Evolutionary conservation across 2,113 vertebrate genomes (phyloP).

Genomic region (Amphiprion ocellaris): DNA sequence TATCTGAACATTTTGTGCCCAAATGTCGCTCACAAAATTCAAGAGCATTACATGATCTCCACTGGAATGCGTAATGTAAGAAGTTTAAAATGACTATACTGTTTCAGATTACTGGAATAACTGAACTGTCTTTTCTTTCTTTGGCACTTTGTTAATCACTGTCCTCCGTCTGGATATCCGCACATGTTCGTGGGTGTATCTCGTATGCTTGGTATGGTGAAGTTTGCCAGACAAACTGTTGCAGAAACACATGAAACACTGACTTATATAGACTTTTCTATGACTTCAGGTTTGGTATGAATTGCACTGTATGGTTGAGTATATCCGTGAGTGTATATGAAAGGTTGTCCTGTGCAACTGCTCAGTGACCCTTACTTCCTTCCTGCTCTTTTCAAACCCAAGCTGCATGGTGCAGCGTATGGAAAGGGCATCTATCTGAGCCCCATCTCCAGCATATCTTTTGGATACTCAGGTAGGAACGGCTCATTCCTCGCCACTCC

Average conservation of each 20-base stretch:
- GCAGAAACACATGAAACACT: constrained; percentile 3
- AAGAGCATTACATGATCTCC: constrained; percentile 5
- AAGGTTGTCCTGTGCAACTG: constrained; percentile 46
- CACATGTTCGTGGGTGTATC: constrained; percentile 7
- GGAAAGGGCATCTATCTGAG: constrained; percentile 99
- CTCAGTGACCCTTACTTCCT: constrained; percentile 76
- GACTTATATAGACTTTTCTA: not conserved
- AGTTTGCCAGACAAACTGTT: constrained; percentile 9
- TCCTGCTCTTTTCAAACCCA: constrained; percentile 89
- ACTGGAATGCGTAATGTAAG: not conserved
- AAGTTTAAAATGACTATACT: not conserved
- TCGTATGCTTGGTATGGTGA: not conserved
- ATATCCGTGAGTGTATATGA: constrained; percentile 23
- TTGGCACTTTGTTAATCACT: constrained; percentile 7
- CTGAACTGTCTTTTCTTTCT: constrained; percentile 10
- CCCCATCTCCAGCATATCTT: constrained; percentile 99
- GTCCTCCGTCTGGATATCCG: constrained; percentile 16
- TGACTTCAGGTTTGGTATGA: constrained; percentile 7
- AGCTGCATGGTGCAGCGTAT: constrained; percentile 99
- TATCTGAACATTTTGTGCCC: not conserved
- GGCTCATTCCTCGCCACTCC: constrained; percentile 29
- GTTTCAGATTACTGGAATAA: constrained; percentile 5
- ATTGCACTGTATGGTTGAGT: constrained; percentile 17
- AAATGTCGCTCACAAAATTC: not conserved
- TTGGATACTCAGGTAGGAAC: constrained; percentile 99